A percentile compares a stretch with the other conserved stretches of the same genome.
phyloP scores from a whole-genome alignment of 2,797 vertebrate species.

The Morus bassanus region DNA sequence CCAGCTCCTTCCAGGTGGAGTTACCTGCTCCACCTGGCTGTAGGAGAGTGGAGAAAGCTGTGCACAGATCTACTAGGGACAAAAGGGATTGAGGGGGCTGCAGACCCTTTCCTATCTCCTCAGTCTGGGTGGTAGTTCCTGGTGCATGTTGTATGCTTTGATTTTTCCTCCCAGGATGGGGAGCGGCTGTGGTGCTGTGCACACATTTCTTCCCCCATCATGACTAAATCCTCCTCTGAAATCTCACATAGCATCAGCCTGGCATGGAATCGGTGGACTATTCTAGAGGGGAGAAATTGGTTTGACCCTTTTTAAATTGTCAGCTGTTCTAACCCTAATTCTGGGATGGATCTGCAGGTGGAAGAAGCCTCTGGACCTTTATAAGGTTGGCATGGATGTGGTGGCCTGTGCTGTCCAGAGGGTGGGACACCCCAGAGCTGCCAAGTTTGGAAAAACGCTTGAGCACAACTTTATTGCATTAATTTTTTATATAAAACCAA shows the following conservation, averaged over 20 bases:
- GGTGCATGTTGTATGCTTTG: background rate
- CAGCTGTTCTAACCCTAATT: background rate
- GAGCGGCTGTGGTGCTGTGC: background rate
- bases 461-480: background rate
- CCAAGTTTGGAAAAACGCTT: background rate
- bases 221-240: background rate
- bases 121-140: background rate
- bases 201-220: background rate
- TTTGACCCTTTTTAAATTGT: background rate
- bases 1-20: background rate
- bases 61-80: background rate
- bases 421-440: background rate
- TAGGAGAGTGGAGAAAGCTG: background rate
- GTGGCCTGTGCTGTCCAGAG: background rate
- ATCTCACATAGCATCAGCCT: background rate
- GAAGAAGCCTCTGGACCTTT: background rate
- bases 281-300: background rate
- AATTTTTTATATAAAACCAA: background rate
- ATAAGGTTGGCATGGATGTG: background rate
- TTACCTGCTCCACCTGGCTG: background rate
- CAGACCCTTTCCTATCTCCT: background rate
- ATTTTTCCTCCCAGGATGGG: background rate
- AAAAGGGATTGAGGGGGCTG: background rate
- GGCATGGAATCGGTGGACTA: accelerated
- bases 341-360: background rate